Base-by-base conservation (phyloP, 2,797 vertebrate genomes). In the Diplodus puntazzo region DNA sequence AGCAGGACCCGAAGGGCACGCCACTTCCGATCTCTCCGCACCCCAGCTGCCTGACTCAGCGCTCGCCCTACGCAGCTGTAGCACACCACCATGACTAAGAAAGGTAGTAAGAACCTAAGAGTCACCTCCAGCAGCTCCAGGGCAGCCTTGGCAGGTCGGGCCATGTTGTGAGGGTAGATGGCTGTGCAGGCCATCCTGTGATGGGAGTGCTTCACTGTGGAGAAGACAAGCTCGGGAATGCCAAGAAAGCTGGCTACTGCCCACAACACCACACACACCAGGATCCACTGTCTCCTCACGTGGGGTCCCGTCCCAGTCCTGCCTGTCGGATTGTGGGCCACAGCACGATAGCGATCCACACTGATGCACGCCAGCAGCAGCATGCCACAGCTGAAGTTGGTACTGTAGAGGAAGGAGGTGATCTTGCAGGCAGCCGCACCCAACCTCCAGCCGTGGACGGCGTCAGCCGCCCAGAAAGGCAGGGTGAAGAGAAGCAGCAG, bases 311-410 rank as follows among this genome's bases (percentile, higher is more conserved):
- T 23, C 18, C 80, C 81, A 10, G 23, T 62, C 67, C 80, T 75
- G 49, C 83, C 87, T 0, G 71, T 58, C 5, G 72, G 16, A 8
- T 42, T 71, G 0, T 72, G 95, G 81, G 73, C 89, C 57, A 96
- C 93, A 81, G 75, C 96, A 79, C 25, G 94, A 92, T 93, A 90
- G 92, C 96, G 96, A 65, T 99, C 98, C 79, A 98, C 79, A 0
- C 98, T 98, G 90, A 99, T 97, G n/a, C 96, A 98, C 11, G 97
- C 96, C 92, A 99, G 92, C 78, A 99, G 93, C 79, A 98, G 95
- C 97, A 99, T 99, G 71, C 97, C 95, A 5, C 97, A 97, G 80
- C 96, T 97, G 92, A 99, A 99, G 87, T 98, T 99, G 69, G 95
- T 90, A n/a, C 96, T 96, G 85, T 98, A 99, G 68, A 97, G 89